These are phyloP conservation scores for Crotalus tigris DNA, from an alignment of 2,113 vertebrate species.

Conservation along the genomic window DNA sequence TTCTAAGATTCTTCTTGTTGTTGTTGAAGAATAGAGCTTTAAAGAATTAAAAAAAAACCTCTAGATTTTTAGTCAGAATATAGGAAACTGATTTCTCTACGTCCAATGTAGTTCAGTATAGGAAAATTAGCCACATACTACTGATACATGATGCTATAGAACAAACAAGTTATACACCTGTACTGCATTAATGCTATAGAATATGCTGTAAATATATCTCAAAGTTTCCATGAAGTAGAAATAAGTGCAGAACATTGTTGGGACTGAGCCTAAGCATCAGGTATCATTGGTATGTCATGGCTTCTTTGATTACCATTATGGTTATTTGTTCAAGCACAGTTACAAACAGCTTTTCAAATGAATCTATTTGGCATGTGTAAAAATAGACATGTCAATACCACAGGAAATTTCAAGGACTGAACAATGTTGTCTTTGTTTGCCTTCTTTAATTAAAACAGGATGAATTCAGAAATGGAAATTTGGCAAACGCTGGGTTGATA, in stretches of 20 bases:
- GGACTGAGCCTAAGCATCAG: neutral
- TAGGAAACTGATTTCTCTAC: neutral
- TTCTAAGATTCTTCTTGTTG: neutral
- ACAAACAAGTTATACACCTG: neutral
- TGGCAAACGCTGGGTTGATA: slow-evolving; percentile 34
- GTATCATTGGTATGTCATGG: neutral
- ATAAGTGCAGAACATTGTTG: neutral
- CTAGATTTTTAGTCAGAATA: neutral
- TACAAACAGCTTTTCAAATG: neutral
- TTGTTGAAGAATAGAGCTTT: neutral
- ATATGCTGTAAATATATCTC: neutral
- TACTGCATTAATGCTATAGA: neutral
- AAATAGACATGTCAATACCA: slow-evolving; percentile 8
- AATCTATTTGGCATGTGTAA: neutral
- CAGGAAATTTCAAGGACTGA: neutral
- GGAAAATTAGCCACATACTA: neutral
- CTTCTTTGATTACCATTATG: neutral
- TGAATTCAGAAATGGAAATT: slow-evolving; percentile 45
- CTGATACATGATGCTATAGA: neutral
- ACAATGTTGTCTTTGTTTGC: slow-evolving; percentile 24
- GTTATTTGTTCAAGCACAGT: neutral
- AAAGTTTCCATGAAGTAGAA: neutral
- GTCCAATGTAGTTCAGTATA: neutral
- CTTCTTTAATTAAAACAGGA: slow-evolving; percentile 48
- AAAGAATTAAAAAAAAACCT: neutral